Percentiles rank a stretch among this genome's conserved stretches.
phyloP scores from a whole-genome alignment of 1,140 invertebrate species.

The Chrysopa pallens region DNA sequence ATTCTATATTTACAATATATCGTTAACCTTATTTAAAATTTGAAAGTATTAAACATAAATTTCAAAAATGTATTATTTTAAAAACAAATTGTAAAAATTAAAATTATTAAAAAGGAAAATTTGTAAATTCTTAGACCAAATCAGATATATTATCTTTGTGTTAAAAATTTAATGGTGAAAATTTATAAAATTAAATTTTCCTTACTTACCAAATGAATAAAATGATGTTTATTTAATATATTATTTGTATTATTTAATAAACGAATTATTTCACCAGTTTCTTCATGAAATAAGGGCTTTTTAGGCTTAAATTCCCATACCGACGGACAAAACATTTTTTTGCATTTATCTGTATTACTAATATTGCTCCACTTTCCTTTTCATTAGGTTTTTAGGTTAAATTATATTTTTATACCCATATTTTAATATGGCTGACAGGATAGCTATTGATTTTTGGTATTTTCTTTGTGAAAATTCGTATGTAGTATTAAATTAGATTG shows the following conservation, averaged over 20 bases:
- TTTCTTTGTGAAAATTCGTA: too few species aligned
- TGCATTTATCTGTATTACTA: neutral
- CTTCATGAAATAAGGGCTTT: conserved; percentile 15
- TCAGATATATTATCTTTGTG: too few species aligned
- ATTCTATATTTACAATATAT: neutral
- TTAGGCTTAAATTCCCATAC: conserved; percentile 30
- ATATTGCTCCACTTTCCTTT: too few species aligned
- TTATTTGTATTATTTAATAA: conserved; percentile 6
- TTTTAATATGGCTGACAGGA: too few species aligned
- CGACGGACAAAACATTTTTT: conserved; percentile 33
- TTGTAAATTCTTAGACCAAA: neutral
- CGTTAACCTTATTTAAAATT: too few species aligned
- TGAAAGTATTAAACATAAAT: too few species aligned
- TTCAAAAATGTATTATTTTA: too few species aligned
- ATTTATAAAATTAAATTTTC: neutral
- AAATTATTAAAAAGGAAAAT: conserved; percentile 3
- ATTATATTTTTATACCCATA: too few species aligned
- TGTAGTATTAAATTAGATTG: too few species aligned
- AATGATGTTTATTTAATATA: conserved; percentile 23
- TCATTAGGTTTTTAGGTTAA: too few species aligned
- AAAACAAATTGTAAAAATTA: neutral
- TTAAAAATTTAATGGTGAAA: neutral
- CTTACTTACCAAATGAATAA: conserved; percentile 29
- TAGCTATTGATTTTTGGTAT: too few species aligned
- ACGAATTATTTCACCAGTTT: conserved; percentile 9